These are phyloP conservation scores for Cryptoleucopteryx plumbea DNA, from an alignment of 2,113 vertebrate species.

Conservation along the genomic window DNA sequence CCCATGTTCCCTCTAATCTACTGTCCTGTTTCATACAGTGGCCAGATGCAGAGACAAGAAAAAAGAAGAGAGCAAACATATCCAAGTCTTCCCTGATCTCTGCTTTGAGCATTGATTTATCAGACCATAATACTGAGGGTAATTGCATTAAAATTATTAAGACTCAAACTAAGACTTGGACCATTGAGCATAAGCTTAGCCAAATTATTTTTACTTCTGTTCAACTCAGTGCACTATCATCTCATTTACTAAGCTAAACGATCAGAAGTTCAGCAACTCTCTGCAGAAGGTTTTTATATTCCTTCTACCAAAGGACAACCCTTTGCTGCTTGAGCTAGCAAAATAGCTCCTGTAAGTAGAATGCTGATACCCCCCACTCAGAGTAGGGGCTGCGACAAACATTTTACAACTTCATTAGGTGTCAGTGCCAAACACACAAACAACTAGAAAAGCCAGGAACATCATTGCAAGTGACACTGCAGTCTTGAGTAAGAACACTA, in stretches of 20 bases:
- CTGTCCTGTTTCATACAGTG: background rate
- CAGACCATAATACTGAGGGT: background rate
- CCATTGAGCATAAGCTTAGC: background rate
- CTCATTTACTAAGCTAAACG: background rate
- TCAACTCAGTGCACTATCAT: background rate
- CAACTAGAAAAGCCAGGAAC: background rate
- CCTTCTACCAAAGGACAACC: background rate
- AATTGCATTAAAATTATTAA: conserved; percentile 42
- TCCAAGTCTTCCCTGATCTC: background rate
- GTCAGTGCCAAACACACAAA: background rate
- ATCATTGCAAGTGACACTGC: background rate
- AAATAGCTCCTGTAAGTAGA: background rate
- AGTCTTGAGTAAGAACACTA: background rate
- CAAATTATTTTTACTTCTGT: conserved; percentile 10
- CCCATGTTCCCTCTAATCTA: background rate
- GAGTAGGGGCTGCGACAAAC: background rate
- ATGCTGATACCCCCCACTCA: too few species aligned
- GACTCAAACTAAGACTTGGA: background rate
- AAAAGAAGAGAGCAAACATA: background rate
- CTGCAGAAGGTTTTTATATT: background rate
- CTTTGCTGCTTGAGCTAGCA: background rate
- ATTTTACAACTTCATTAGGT: background rate
- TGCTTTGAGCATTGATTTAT: background rate
- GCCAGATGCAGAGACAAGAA: background rate
- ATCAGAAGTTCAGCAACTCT: background rate